Evolutionary conservation across 2,888 invertebrate species (phyloP).

Genomic region (Parelbella ahira): DNA sequence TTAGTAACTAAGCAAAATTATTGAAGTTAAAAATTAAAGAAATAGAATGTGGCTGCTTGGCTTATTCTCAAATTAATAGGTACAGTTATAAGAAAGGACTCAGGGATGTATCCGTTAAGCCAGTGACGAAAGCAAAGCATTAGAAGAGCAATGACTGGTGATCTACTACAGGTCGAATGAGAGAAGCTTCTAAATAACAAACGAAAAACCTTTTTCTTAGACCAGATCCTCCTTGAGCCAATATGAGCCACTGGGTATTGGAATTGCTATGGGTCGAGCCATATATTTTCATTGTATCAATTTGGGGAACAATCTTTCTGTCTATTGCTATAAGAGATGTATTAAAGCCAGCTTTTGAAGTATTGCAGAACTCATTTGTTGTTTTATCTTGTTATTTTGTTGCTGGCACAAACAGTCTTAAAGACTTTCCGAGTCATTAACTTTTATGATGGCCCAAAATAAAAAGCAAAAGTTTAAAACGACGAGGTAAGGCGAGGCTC

Average conservation of each 20-base stretch:
- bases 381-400: constrained; percentile 6
- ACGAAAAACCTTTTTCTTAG: constrained; percentile 4
- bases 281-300: constrained; percentile 28
- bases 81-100: no score
- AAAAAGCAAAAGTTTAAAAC: constrained; percentile 17
- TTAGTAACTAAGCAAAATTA: no score
- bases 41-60: no score
- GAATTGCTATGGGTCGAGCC: no score
- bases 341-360: constrained; percentile 5
- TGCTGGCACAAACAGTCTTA: neutral
- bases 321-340: constrained; percentile 21
- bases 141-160: neutral
- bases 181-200: constrained; percentile 8
- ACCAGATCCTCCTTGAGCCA: constrained; percentile 12
- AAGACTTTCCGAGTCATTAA: constrained; percentile 14
- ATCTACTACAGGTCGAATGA: neutral
- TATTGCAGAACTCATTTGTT: constrained; percentile 4
- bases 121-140: no score
- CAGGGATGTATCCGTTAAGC: no score
- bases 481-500: constrained; percentile 11
- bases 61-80: no score
- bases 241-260: constrained; percentile 15
- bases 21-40: no score
- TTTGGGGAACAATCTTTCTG: constrained; percentile 18
- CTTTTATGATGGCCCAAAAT: constrained; percentile 16